These are phyloP conservation scores for Sapajus apella DNA, from an alignment of 2,113 vertebrate species.

Conservation along the genomic window DNA sequence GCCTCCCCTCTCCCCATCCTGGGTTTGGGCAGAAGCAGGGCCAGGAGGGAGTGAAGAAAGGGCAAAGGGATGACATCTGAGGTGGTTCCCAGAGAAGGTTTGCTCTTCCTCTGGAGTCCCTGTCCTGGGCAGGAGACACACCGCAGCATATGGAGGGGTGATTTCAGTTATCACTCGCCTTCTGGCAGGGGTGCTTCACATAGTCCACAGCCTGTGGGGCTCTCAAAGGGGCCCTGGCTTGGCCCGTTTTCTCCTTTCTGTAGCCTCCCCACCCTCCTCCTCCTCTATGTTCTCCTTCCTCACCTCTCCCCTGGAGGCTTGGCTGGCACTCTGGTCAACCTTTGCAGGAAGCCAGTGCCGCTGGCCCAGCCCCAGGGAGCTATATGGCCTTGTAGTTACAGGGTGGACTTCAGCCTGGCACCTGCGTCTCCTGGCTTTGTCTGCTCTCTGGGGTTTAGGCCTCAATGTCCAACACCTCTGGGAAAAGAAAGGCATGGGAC, in stretches of 20 bases:
- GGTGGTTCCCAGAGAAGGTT: not conserved
- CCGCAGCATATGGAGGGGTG: not conserved
- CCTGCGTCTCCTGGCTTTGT: not conserved
- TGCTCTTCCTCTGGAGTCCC: not conserved
- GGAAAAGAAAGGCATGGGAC: not conserved
- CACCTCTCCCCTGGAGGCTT: not conserved
- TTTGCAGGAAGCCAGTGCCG: not conserved
- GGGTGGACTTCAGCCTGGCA: not conserved
- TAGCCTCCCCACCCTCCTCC: not conserved
- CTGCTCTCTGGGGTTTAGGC: not conserved
- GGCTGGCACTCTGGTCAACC: not conserved
- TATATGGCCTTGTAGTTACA: constrained; percentile 5
- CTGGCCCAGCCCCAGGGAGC: not conserved
- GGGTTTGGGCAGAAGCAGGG: not conserved
- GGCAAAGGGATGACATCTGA: not conserved
- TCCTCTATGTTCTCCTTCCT: too few relatives aligned
- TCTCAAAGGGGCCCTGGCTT: too few relatives aligned
- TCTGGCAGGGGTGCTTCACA: not conserved
- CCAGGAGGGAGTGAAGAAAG: not conserved
- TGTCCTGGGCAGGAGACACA: not conserved
- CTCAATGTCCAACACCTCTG: not conserved
- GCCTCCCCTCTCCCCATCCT: not conserved
- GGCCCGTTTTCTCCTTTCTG: not conserved
- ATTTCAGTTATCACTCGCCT: not conserved
- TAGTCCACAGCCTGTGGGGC: not conserved